Evolutionary conservation across 2,113 vertebrate genomes (phyloP).

Genomic region (Hemibagrus wyckioides): DNA sequence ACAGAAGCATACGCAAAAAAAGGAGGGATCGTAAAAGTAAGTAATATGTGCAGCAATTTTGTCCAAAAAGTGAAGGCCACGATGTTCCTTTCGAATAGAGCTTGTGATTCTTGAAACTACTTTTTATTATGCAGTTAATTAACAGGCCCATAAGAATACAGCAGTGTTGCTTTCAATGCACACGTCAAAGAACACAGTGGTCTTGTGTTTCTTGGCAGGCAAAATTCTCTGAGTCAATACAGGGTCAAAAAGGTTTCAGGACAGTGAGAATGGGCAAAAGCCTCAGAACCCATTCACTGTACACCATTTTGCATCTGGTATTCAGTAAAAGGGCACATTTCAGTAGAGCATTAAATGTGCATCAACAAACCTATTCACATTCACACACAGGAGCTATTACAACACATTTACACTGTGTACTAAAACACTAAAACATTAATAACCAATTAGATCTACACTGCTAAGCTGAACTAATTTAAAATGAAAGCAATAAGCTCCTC

Average conservation of each 20-base stretch:
- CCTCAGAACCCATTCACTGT: background rate
- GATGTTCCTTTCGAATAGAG: background rate
- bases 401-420: background rate
- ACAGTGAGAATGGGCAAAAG: constrained; percentile 27
- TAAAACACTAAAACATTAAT: background rate
- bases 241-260: constrained; percentile 10
- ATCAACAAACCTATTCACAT: background rate
- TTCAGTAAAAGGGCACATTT: background rate
- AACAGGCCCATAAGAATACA: background rate
- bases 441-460: background rate
- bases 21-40: background rate
- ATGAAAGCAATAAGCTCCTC: constrained; percentile 50
- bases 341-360: background rate
- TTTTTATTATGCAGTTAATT: constrained; percentile 18
- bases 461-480: constrained; percentile 32
- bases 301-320: background rate
- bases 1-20: constrained; percentile 1
- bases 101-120: constrained; percentile 12
- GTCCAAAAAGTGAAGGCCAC: background rate
- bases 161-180: background rate
- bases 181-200: background rate
- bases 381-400: background rate
- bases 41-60: background rate
- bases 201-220: constrained; percentile 6
- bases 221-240: background rate